Base-by-base conservation (phyloP, 2,888 invertebrate genomes). In the Peribatodes rhomboidaria region DNA sequence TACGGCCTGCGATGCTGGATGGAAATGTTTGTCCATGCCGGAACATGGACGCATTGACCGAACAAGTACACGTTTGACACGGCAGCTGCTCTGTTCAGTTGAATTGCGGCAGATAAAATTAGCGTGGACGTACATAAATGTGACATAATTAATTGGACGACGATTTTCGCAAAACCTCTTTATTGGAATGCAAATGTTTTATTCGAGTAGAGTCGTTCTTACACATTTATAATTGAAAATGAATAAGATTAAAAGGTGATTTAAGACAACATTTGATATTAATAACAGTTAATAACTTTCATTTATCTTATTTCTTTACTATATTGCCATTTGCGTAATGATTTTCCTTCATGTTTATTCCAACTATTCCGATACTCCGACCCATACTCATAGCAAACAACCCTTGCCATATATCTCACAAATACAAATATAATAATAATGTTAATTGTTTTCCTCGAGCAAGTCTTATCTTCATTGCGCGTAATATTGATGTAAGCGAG, bases 401-500 rank as follows among this genome's bases (percentile, higher is more conserved):
- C 68, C 72, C 68, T 67, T 72, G 67, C 66, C 47, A 47, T 70
- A 62, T 69, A 68, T 71, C 62, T 47, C 37, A 27, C 42, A 55
- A 52, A 67, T 66, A 73, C 74, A 78, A 76, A 79, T 76, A 73
- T 73, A 74, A 73, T 77, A 77, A 76, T 76, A 74, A 75, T 73
- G 68, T 71, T 74, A 74, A 74, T 81, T 77, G 75, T 78, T 81
- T 72, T 73, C 72, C 70, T 75, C 68, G 69, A 76, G 72, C 75
- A 65, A 76, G 73, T 66, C 70, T 76, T 81, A 78, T 79, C 80
- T 80, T 58, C 53, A 66, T 67, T 70, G 65, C 68, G 68, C 71
- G 69, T 77, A 74, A 79, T 80, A 80, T 80, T 80, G 79, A 84
- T 79, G 78, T 75, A 71, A 80, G 78, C 39, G 72, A 74, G 75